Evolutionary conservation across 2,113 vertebrate species (phyloP), one percentile per base, ranked within the genome.

Genomic region (Caloenas nicobarica): DNA sequence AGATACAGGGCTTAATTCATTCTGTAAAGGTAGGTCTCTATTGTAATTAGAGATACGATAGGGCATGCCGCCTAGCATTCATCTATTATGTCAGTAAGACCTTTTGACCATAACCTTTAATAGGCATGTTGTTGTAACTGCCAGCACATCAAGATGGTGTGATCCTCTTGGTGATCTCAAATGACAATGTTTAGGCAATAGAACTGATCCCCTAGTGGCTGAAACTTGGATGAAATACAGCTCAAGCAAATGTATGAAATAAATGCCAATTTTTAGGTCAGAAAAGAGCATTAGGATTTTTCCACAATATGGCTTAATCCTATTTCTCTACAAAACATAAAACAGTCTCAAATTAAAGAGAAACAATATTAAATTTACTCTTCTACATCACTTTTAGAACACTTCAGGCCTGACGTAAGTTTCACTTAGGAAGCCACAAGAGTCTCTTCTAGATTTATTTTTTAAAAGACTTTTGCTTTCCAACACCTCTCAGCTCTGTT

Each of bases 231-330:
- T 50, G 57, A 68, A 85, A 18, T 66, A 26, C 3, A 74, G 10
- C 8, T 57, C 17, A 36, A 79, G 25, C 2, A 79, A 44, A 18
- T 34, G 7, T 33, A 53, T 28, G 1, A 90, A 79, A 76, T 38
- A 42, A 68, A 60, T 65, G 22, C 1, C 1, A 56, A 51, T 28
- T 73, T 76, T 72, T 22, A 36, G 44, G 34, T 73, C 5, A 60
- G 54, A 86, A 61, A 89, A 51, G 12, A 86, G 3, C 5, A 48
- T 34, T 64, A 17, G 1, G 10, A 42, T 65, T 83, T 88, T 94
- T 73, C 11, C 12, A 61, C 9, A 51, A 34, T 5, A 31, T 0
- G 0, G 2, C 13, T 83, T 86, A 48, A 64, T 91, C 17, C 5
- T 1, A 25, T 60, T 89, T 77, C 13, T 88, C 15, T 69, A 57